These are phyloP conservation scores for Sapajus apella DNA, from an alignment of 2,113 vertebrate genomes.

Conservation along the genomic window DNA sequence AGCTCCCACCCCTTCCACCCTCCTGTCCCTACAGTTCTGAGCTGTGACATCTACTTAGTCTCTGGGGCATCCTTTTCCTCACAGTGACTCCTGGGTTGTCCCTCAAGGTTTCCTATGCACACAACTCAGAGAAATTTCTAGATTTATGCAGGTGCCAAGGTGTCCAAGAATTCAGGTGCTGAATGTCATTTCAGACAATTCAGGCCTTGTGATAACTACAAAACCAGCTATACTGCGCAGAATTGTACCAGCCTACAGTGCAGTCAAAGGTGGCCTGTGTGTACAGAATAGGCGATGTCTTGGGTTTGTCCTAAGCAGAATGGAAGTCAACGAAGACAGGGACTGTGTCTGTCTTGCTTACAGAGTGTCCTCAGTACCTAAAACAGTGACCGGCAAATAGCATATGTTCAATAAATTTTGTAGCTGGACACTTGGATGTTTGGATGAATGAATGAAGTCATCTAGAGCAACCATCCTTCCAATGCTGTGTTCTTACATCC, in stretches of 20 bases:
- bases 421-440: background rate
- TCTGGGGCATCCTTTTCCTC: background rate
- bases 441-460: background rate
- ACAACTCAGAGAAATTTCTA: background rate
- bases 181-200: background rate
- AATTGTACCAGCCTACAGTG: background rate
- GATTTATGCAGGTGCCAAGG: background rate
- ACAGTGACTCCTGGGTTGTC: background rate
- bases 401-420: background rate
- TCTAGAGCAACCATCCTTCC: background rate
- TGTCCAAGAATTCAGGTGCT: background rate
- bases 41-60: background rate
- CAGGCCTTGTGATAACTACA: background rate
- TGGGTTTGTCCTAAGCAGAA: background rate
- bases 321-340: rapidly evolving
- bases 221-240: background rate
- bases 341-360: background rate
- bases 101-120: background rate
- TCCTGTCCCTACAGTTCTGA: background rate
- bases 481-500: background rate
- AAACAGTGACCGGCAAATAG: background rate
- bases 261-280: background rate
- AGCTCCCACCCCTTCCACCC: rapidly evolving
- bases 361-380: background rate
- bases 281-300: background rate